Evolutionary conservation across 2,797 vertebrate genomes (phyloP).

Genomic region (Cetoscarus ocellatus): DNA sequence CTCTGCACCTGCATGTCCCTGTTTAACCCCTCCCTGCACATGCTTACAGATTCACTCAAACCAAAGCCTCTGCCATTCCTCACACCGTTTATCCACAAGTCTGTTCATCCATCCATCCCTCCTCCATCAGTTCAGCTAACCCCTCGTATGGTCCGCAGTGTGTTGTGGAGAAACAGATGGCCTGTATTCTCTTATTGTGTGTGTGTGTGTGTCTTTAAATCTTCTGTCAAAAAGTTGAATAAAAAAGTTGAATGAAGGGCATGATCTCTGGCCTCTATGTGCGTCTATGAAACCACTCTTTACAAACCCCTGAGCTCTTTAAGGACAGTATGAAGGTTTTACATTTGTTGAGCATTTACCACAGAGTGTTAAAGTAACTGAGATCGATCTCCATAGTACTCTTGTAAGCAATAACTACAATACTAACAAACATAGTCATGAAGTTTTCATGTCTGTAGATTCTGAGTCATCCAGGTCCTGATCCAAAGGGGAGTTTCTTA

Average conservation of each 20-base stretch:
- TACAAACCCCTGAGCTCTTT: constrained; percentile 39
- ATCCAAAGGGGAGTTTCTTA: too few species aligned
- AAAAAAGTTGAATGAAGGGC: constrained; percentile 68
- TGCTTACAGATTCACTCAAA: constrained; percentile 64
- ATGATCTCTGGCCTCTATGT: constrained; percentile 78
- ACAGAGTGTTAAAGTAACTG: too few species aligned
- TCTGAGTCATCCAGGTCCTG: too few species aligned
- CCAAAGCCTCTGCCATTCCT: constrained; percentile 36
- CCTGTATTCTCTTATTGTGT: constrained; percentile 55
- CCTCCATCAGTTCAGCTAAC: constrained; percentile 33
- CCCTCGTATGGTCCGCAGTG: constrained; percentile 37
- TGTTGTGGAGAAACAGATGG: constrained; percentile 56
- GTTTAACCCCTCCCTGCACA: constrained; percentile 60
- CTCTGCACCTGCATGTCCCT: constrained; percentile 60
- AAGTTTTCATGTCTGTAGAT: too few species aligned
- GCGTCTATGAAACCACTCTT: constrained; percentile 57
- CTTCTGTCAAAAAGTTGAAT: constrained; percentile 51
- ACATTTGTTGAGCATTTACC: neutral
- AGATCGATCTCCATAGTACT: too few species aligned
- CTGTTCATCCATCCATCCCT: constrained; percentile 8
- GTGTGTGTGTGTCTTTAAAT: constrained; percentile 50
- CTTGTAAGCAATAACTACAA: too few species aligned
- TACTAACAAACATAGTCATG: too few species aligned
- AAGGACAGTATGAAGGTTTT: constrained; percentile 15
- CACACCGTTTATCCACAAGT: constrained; percentile 24